Evolutionary conservation across 2,888 invertebrate genomes (phyloP).

Genomic region (Hecatera dysodea): DNA sequence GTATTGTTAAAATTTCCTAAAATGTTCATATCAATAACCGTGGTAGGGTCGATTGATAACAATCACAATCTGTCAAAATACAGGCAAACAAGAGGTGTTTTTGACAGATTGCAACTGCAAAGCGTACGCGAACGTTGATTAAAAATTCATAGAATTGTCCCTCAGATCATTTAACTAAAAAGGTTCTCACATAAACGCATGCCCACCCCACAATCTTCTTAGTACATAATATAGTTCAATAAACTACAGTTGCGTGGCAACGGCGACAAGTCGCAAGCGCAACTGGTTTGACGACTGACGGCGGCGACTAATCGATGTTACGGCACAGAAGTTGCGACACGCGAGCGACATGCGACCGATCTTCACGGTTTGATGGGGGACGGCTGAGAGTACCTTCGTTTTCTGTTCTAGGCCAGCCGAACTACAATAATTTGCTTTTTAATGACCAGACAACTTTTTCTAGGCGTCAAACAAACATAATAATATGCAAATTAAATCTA

Average conservation of each 20-base stretch:
- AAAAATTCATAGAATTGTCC: too few relatives aligned
- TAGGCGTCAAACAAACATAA: too few relatives aligned
- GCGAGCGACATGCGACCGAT: conserved; percentile 35
- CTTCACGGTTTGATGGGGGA: conserved; percentile 28
- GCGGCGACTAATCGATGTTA: conserved; percentile 61
- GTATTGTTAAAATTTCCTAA: too few relatives aligned
- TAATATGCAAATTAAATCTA: too few relatives aligned
- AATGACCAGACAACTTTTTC: too few relatives aligned
- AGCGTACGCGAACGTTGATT: too few relatives aligned
- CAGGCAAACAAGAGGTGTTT: too few relatives aligned
- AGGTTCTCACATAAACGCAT: neutral
- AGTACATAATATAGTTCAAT: conserved; percentile 49
- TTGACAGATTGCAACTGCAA: too few relatives aligned
- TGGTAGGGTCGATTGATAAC: too few relatives aligned
- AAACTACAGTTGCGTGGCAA: conserved; percentile 58
- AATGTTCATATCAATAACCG: too few relatives aligned
- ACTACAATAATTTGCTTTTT: too few relatives aligned
- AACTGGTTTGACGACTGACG: conserved; percentile 60
- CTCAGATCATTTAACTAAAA: neutral
- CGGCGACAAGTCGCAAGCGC: conserved; percentile 60
- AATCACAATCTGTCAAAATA: too few relatives aligned
- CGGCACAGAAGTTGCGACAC: conserved; percentile 60
- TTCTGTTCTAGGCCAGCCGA: neutral
- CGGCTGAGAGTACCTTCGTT: neutral
- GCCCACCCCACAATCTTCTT: neutral